Evolutionary conservation across 2,797 vertebrate species (phyloP).

Genomic region (Bufotes viridis): DNA sequence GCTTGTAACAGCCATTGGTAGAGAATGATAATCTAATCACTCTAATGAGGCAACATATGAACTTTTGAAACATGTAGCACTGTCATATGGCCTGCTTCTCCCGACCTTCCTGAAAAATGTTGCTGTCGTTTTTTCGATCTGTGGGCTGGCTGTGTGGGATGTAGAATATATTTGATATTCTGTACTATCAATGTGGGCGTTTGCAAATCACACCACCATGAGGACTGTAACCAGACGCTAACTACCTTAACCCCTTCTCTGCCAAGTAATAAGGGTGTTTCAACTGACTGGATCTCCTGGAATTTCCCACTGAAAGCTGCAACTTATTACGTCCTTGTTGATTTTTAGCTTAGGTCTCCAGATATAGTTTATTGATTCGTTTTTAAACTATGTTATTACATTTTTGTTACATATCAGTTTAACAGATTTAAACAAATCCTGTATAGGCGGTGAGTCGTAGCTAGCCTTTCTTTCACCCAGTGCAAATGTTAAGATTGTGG

Average conservation of each 20-base stretch:
- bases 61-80: slow-evolving; percentile 28
- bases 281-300: not conserved
- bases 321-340: not conserved
- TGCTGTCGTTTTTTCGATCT: slow-evolving; percentile 31
- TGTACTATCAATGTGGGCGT: slow-evolving; percentile 57
- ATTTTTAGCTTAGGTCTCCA: not conserved
- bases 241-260: slow-evolving; percentile 38
- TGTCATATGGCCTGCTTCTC: slow-evolving; percentile 23
- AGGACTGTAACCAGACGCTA: slow-evolving; percentile 30
- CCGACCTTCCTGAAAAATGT: slow-evolving; percentile 42
- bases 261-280: not conserved
- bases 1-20: slow-evolving; percentile 12
- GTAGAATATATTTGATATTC: slow-evolving; percentile 54
- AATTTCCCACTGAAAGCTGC: not conserved
- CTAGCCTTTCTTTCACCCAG: too few species aligned
- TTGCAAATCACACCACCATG: slow-evolving; percentile 50
- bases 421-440: too few species aligned
- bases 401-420: not conserved
- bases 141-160: slow-evolving; percentile 59
- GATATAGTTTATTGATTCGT: not conserved
- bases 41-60: slow-evolving; percentile 55
- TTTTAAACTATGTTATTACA: not conserved
- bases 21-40: slow-evolving; percentile 36
- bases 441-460: too few species aligned
- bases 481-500: too few species aligned